Base-by-base conservation (phyloP, 2,888 invertebrate species). In the Geotrupes spiniger region DNA sequence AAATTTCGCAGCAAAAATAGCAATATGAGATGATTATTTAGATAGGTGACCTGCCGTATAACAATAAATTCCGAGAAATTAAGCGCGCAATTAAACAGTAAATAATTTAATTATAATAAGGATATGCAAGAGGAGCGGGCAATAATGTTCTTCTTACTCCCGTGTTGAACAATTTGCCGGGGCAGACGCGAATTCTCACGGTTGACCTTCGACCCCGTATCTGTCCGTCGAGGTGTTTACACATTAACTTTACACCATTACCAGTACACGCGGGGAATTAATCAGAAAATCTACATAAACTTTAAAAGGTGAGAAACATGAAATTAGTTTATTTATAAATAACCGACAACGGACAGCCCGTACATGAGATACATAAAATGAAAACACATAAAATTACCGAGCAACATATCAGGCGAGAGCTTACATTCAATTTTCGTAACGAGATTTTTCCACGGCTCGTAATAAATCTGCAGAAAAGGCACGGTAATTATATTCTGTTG, bases 201-300 rank as follows among this genome's bases (percentile, higher is more conserved):
- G 57, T 60, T 64, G 64, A 66, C 63, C 66, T 62, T 41, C 53
- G 61, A 63, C 61, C 62, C 58, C 46, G 58, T 54, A 59, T 61
- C 62, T 60, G 61, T 63, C 63, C 60, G 63, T 63, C 52, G 56
- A 66, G 63, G 66, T 68, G 68, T 68, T 68, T 66, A 65, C 65
- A 65, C 62, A 66, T 66, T 64, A 65, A 64, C 59, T 63, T 60
- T 60, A 61, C 63, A 42, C 42, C 42, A 46, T 46, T 37, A 40
- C 41, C 31, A 10, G 31, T 46, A 28, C 46, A 46, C 46, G 42
- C 37, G 92, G 92, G 64, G 86, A 48, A 50, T 50, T 53, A 53
- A 51, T 51, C 47, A 47, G 46, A 51, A 51, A 51, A 37, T 46
- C 41, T 41, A 41, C 41, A 41, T 41, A 41, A 41, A 41, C 28